Percentiles rank a stretch among this genome's conserved stretches.
These are phyloP conservation scores for Tridacna crocea DNA, from an alignment of 2,888 invertebrate genomes.

Conservation along the genomic window DNA sequence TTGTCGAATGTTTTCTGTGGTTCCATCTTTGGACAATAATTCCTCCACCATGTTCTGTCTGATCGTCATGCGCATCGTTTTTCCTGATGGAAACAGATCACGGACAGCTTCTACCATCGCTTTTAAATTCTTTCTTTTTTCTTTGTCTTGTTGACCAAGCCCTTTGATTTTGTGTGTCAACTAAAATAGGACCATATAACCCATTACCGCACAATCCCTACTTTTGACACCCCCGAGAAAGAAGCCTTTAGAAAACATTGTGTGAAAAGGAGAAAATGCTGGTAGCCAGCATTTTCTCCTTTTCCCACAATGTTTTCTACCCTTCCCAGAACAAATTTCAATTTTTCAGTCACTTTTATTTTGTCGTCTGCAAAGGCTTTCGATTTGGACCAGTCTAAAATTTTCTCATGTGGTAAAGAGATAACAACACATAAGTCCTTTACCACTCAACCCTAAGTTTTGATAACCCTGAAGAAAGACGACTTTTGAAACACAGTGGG, in stretches of 20 bases:
- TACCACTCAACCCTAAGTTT: not conserved
- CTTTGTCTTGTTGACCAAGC: slow-evolving; percentile 36
- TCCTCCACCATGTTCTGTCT: slow-evolving; percentile 48
- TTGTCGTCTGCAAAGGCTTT: too few relatives aligned
- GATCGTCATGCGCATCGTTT: not conserved
- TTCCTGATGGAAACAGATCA: slow-evolving; percentile 42
- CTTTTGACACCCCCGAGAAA: too few relatives aligned
- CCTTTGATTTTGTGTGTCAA: slow-evolving; percentile 15
- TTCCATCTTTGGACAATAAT: slow-evolving; percentile 49
- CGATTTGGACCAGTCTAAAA: too few relatives aligned
- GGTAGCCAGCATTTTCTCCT: too few relatives aligned
- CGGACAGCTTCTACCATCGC: slow-evolving; percentile 43
- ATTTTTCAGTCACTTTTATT: too few relatives aligned
- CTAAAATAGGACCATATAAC: not conserved
- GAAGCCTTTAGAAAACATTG: too few relatives aligned
- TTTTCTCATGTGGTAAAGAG: too few relatives aligned
- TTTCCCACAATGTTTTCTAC: too few relatives aligned
- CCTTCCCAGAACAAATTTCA: too few relatives aligned
- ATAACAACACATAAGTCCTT: not conserved
- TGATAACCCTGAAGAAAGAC: not conserved
- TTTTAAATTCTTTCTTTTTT: slow-evolving; percentile 33
- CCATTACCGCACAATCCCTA: too few relatives aligned
- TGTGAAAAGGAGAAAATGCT: too few relatives aligned
- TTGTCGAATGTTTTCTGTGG: slow-evolving; percentile 49
- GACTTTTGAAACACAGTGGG: too few relatives aligned